These are phyloP conservation scores for Drosophila pseudoobscura DNA, from an alignment of 1,140 invertebrate genomes.

Conservation along the genomic window DNA sequence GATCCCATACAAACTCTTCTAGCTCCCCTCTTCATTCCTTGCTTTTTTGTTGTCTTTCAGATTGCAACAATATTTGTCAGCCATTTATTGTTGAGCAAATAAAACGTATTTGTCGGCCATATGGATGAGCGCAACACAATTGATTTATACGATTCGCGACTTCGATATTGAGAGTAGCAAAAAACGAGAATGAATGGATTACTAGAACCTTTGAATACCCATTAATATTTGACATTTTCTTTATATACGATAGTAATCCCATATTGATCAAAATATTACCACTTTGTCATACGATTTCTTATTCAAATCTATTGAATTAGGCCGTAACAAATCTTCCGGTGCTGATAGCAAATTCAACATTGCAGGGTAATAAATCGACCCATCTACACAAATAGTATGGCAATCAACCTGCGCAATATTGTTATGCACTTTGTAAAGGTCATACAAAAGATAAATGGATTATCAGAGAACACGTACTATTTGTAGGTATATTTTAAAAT, in stretches of 20 bases:
- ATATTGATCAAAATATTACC: too few relatives aligned
- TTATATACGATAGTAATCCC: neutral
- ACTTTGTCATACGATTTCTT: too few relatives aligned
- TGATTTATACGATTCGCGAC: conserved; percentile 53
- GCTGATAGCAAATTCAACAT: too few relatives aligned
- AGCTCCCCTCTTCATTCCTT: conserved; percentile 24
- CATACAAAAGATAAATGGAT: neutral
- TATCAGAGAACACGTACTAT: conserved; percentile 18
- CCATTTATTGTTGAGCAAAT: conserved; percentile 63
- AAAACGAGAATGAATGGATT: conserved; percentile 9
- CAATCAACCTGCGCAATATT: too few relatives aligned
- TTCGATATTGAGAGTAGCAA: conserved; percentile 21
- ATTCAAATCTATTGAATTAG: too few relatives aligned
- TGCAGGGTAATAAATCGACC: too few relatives aligned
- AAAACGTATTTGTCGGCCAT: conserved; percentile 58
- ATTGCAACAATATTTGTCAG: conserved; percentile 42
- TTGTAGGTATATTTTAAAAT: conserved; percentile 36
- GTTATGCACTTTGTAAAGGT: neutral
- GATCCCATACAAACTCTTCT: too few relatives aligned
- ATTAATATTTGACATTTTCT: neutral
- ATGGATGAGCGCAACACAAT: conserved; percentile 57
- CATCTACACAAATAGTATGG: too few relatives aligned
- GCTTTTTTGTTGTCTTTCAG: conserved; percentile 28
- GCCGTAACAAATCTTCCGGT: too few relatives aligned
- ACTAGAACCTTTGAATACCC: neutral